Evolutionary conservation across 92 coral and sea anemone genomes (phyloP), one percentile per base, ranked within the genome.

Genomic region (Montipora capitata): DNA sequence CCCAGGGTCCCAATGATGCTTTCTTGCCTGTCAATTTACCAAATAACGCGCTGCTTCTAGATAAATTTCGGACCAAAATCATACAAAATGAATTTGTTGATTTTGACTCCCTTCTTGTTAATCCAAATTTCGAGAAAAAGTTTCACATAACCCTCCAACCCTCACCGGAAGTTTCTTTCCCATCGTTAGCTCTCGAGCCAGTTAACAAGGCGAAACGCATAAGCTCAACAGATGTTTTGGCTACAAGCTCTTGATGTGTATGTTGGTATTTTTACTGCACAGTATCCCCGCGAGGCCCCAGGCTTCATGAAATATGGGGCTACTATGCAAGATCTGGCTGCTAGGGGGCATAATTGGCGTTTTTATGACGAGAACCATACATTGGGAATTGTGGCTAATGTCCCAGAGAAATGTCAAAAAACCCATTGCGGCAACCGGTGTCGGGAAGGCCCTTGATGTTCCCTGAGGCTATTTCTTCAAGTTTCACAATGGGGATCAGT

Each of bases 311-410:
- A 88, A 41, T 92, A 92, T 56, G 80, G 87, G 63, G 51, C 88
- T 12, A 79, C 79, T 20, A 84, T 92, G 35, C 77, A 82, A 68
- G 91, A 89, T 59, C 51, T 93, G 59, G 91, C 85, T 3, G 74
- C 68, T 44, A 64, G 87, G 71, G 89, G 72, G n/a, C 90, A 45
- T 61, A 88, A 83, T 74, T 77, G 87, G 92, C 75, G 74, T n/a
- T 92, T 74, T 64, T 76, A 77, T 66, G 87, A 88, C 52, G 83
- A 91, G 1, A 27, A 27, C 35, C 35, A 27, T 27, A 27, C 35
- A 27, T 1, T 27, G 35, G 35, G 35, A 27, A 27, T 27, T 27
- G 35, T 27, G 35, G 35, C 35, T 0, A 27, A 27, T 27, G 35
- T 27, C 35, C 35, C 35, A 27, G 35, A 27, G 35, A 27, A 27